phyloP scores from a whole-genome alignment of 2,888 invertebrate genomes.

The Nezara viridula region DNA sequence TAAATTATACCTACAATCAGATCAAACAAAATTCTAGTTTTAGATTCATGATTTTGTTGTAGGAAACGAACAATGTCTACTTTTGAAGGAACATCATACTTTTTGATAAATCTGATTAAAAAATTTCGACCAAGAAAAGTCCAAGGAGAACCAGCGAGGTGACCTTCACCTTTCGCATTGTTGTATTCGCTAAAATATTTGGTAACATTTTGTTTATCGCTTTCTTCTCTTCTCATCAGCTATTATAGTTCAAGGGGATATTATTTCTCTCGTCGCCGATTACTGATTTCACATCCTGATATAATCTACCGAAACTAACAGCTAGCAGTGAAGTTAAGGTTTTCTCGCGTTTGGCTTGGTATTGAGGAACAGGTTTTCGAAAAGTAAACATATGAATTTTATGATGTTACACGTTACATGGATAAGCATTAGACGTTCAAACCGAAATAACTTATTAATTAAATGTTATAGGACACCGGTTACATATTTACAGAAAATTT shows the following conservation, averaged over 20 bases:
- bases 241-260: conserved; percentile 27
- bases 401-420: neutral
- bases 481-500: no score
- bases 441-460: no score
- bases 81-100: neutral
- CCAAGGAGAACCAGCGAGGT: neutral
- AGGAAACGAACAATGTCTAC: no score
- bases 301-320: neutral
- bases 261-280: neutral
- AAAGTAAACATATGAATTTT: neutral
- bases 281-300: conserved; percentile 9
- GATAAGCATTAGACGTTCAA: neutral
- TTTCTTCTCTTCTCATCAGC: neutral
- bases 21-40: no score
- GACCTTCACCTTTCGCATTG: conserved; percentile 26
- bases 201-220: conserved; percentile 26
- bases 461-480: no score
- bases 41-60: no score
- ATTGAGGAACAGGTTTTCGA: neutral
- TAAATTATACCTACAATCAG: no score
- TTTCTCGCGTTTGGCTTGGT: neutral
- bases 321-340: neutral
- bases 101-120: neutral
- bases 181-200: conserved; percentile 19
- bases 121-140: neutral